Base-by-base conservation (phyloP, 2,888 invertebrate genomes). In the Sminthurides aquaticus region DNA sequence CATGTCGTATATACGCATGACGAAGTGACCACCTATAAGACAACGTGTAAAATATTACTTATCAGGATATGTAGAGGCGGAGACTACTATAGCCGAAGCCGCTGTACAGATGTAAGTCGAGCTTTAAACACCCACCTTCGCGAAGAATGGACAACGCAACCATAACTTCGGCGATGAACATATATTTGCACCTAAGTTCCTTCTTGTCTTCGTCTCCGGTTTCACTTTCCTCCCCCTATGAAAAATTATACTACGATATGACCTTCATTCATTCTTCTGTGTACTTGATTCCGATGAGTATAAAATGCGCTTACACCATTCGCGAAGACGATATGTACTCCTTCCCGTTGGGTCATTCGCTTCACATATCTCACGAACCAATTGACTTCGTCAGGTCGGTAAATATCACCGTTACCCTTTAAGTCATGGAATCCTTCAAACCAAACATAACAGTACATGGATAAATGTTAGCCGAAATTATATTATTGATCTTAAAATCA, bases 281-380 rank as follows among this genome's bases (percentile, higher is more conserved):
- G 49, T 2, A 60, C 27, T 24, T 52, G 2, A 22, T 52, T 52
- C 24, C n/a, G n/a, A 18, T 15, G 54, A 2, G 28, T 1, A 57
- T 20, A 62, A 57, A 55, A 3, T 26, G 22, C 2, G 80, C 83
- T 81, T 82, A 89, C 92, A 70, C 98, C 98, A 81, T 99, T 98
- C 43, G 94, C 91, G 94, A 97, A 95, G 79, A 95, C 88, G 78
- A 98, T 91, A 82, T 98, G 94, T 1, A 97, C 91, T 5, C 97
- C 97, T 69, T 81, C 79, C 20, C 83, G 82, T 24, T 86, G 84
- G 0, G 91, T 91, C 74, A 86, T 85, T 70, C 84, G 82, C 73
- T 87, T 80, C 34, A 97, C 88, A 78, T 88, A 87, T 0, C 86
- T 81, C 62, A 84, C 84, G 69, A 97, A 86, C 25, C 87, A 88